Conservation (phyloP, 92 coral and sea anemone genomes). For the Zoanthus gigantus region DNA sequence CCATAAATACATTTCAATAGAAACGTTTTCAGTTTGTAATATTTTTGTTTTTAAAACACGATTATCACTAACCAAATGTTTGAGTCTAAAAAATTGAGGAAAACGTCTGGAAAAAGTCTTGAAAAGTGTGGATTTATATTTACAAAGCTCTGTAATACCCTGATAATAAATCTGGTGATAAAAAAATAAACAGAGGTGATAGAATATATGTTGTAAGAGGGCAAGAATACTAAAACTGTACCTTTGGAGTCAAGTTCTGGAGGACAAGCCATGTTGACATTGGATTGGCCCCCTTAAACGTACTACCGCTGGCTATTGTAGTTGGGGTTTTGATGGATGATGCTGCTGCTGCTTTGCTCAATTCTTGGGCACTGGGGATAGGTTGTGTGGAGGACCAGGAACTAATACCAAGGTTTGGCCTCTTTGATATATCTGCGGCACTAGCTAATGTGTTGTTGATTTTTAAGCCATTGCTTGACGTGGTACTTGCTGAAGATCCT, state of each 20-base stretch:
- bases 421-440: slow-evolving; percentile 68
- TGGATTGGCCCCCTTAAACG: slow-evolving; percentile 64
- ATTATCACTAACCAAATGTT: too few relatives aligned
- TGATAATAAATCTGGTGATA: too few relatives aligned
- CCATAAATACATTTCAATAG: too few relatives aligned
- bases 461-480: slow-evolving; percentile 55
- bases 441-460: slow-evolving; percentile 38
- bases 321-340: slow-evolving; percentile 49
- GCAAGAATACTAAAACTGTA: slow-evolving; percentile 30
- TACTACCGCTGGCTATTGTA: slow-evolving; percentile 36
- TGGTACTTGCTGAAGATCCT: slow-evolving; percentile 49
- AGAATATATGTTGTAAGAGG: not conserved
- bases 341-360: slow-evolving; percentile 56
- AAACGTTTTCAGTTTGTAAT: too few relatives aligned
- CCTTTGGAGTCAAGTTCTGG: slow-evolving; percentile 92
- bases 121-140: too few relatives aligned
- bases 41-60: too few relatives aligned
- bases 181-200: too few relatives aligned
- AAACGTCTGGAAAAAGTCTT: too few relatives aligned
- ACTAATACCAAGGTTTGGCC: slow-evolving; percentile 80
- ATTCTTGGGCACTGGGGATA: slow-evolving; percentile 90
- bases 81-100: too few relatives aligned
- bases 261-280: slow-evolving; percentile 98
- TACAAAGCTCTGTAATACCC: too few relatives aligned
- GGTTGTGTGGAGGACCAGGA: slow-evolving; percentile 93